phyloP scores from a whole-genome alignment of 2,113 vertebrate species.

The Callorhinus ursinus region DNA sequence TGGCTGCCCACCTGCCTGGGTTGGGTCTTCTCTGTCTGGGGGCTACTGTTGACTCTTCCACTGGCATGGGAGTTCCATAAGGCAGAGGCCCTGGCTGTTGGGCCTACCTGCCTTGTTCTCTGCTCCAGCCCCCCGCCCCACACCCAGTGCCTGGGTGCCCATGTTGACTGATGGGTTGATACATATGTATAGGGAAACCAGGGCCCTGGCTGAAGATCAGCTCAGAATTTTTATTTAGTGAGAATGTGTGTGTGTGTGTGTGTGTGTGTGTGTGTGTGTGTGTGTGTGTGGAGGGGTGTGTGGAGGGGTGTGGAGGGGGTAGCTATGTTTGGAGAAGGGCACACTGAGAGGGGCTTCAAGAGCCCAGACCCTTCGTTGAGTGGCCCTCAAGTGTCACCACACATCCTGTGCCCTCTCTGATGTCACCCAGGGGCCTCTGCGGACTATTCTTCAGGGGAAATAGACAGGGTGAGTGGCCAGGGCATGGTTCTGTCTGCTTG shows the following conservation, averaged over 20 bases:
- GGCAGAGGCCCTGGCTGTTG: background rate
- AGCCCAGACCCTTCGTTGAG: background rate
- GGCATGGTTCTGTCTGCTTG: background rate
- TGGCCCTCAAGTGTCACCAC: background rate
- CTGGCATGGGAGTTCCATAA: background rate
- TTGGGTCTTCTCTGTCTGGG: background rate
- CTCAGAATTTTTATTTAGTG: background rate
- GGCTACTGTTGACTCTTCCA: background rate
- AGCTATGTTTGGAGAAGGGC: background rate
- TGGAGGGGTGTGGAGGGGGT: background rate
- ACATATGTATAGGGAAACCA: background rate
- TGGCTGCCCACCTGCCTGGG: background rate
- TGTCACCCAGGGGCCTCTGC: background rate
- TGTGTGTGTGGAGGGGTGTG: background rate
- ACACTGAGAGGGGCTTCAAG: background rate
- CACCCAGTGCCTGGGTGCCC: background rate
- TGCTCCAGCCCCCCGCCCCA: background rate
- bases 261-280: background rate
- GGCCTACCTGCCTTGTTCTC: background rate
- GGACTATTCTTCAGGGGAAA: background rate
- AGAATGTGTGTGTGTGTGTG: background rate
- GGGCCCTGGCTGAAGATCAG: background rate
- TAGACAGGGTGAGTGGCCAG: background rate
- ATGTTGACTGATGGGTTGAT: background rate
- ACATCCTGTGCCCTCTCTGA: background rate